A percentile compares a stretch with the other conserved stretches of the same genome.
phyloP scores from a whole-genome alignment of 1,140 invertebrate genomes.

The Apis mellifera region Amel_HAv3.1 CM009936.2:11572501-11573000 shows the following conservation, averaged over 20 bases:
- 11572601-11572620: background rate
- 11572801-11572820: conserved; percentile 12
- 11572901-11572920: background rate
- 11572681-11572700: background rate
- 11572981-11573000: background rate
- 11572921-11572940: background rate
- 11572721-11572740: too few species aligned
- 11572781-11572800: background rate
- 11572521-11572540: conserved; percentile 62
- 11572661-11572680: conserved; percentile 29
- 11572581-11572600: conserved; percentile 65
- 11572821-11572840: background rate
- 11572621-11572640: background rate
- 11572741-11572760: too few species aligned
- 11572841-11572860: background rate
- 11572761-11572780: background rate
- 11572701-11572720: background rate
- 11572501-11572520: conserved; percentile 45
- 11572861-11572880: background rate
- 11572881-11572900: background rate
- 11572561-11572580: conserved; percentile 65
- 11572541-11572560: conserved; percentile 67
- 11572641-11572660: conserved; percentile 4
- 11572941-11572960: background rate
- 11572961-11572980: background rate